Percentiles rank a stretch among this genome's conserved stretches.
These are phyloP conservation scores for Oeneis ivallda DNA, from an alignment of 2,888 invertebrate genomes.

Conservation along the genomic window DNA sequence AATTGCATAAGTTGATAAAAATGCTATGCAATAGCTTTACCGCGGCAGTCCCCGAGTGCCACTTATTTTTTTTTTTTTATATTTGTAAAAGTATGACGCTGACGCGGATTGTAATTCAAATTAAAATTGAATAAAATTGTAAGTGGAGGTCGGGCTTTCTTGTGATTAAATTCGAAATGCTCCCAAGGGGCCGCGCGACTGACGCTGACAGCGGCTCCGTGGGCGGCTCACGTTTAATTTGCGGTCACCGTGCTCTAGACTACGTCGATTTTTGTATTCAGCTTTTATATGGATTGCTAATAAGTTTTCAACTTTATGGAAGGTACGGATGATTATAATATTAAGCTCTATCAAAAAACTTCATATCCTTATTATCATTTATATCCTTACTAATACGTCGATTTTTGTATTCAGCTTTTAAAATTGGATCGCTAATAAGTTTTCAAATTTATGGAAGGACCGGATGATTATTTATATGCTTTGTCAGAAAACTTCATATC, in stretches of 20 bases:
- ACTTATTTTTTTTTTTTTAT: slow-evolving; percentile 45
- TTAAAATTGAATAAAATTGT: slow-evolving; percentile 27
- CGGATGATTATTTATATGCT: no score
- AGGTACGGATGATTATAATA: no score
- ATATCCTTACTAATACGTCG: no score
- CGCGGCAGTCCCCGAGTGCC: no score
- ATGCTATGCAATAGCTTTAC: no score
- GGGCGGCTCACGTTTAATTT: slow-evolving; percentile 36
- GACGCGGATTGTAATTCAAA: slow-evolving; percentile 2
- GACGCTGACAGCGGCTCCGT: slow-evolving; percentile 34
- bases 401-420: slow-evolving; percentile 6
- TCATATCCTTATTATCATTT: no score
- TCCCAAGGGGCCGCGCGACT: slow-evolving; percentile 35
- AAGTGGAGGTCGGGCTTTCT: slow-evolving; percentile 20
- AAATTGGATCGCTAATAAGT: slow-evolving; percentile 5
- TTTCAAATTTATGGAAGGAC: no score
- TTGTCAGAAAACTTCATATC: no score
- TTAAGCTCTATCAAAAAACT: no score
- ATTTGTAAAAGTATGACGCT: slow-evolving; percentile 19
- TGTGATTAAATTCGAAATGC: slow-evolving; percentile 36
- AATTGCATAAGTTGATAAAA: no score
- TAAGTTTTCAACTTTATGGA: no score
- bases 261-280: slow-evolving; percentile 11
- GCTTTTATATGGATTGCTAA: no score
- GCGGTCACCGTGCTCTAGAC: slow-evolving; percentile 37